Base-by-base conservation (phyloP, 2,113 vertebrate genomes). In the Corvus cornix region DNA sequence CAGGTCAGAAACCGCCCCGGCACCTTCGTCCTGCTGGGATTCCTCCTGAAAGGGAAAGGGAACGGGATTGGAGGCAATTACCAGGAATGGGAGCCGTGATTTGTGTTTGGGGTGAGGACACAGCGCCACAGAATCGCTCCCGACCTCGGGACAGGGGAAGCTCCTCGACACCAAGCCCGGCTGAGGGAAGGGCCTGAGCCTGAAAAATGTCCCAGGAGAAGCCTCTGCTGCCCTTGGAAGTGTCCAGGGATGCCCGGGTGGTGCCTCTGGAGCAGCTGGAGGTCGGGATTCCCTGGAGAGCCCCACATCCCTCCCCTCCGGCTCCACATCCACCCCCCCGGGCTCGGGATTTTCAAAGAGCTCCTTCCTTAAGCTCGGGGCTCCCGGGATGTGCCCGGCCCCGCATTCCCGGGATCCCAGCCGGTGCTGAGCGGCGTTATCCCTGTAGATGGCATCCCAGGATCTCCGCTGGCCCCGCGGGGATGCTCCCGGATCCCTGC, bases 31-130 rank as follows among this genome's bases (percentile, higher is more conserved):
- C 39, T 86, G 3, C 91, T 13, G 83, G 69, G 83, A 77, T 66
- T 87, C 68, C 48, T 87, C 51, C 88, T 46, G 92, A 83, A 92
- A 94, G 92, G 91, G 94, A 94, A 94, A 90, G 94, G 74, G 73
- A 70, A 88, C 6, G 62, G 5, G 89, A 87, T 44, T 63, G 78
- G 78, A 43, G 49, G 19, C 48, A 13, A 56, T 87, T 52, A 43
- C 31, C 60, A 43, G 6, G 64, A 70, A 39, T 5, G 68, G 35
- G 82, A 85, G 79, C 79, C 69, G 5, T 37, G 73, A 70, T 90
- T 82, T 69, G 62, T 44, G 56, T 37, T 31, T 53, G 75, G 87
- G 92, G 81, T 79, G 69, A 92, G 83, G 69, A 79, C 13, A 49
- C 75, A 30, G 82, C 20, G 79, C 66, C 89, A 59, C 79, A 52